Evolutionary conservation across 2,888 invertebrate genomes (phyloP).

Genomic region (Acanthacorydalis orientalis): DNA sequence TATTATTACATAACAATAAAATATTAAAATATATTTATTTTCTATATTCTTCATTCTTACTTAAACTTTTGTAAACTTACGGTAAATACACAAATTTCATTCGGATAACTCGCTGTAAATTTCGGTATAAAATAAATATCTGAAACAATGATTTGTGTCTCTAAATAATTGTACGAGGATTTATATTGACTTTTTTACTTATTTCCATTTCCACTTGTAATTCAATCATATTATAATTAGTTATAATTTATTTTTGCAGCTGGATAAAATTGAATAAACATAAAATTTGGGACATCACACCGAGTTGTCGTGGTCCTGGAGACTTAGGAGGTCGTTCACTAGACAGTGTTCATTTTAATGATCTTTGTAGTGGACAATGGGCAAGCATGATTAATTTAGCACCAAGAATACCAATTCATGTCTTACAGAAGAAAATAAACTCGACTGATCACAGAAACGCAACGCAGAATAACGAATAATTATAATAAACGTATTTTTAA

Average conservation of each 20-base stretch:
- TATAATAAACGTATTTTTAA: too few species aligned
- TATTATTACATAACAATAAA: too few species aligned
- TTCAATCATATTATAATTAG: background rate
- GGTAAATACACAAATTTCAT: background rate
- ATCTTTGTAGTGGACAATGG: conserved; percentile 62
- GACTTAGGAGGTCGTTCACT: conserved; percentile 50
- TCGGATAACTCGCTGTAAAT: background rate
- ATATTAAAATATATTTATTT: too few species aligned
- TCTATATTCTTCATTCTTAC: background rate
- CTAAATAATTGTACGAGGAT: too few species aligned
- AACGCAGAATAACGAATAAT: too few species aligned
- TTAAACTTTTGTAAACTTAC: background rate
- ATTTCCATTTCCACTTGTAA: background rate
- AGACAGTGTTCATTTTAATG: conserved; percentile 50
- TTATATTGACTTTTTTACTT: too few species aligned
- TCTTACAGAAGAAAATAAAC: background rate
- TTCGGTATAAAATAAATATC: background rate
- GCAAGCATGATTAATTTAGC: conserved; percentile 57
- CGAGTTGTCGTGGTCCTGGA: conserved; percentile 55
- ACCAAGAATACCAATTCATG: conserved; percentile 43
- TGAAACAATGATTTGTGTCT: too few species aligned
- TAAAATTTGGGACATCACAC: conserved; percentile 52
- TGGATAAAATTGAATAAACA: conserved; percentile 49
- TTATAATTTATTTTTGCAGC: conserved; percentile 23
- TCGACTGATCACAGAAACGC: too few species aligned